Percentiles rank a stretch among this genome's conserved stretches.
phyloP scores from a whole-genome alignment of 2,888 invertebrate species.

The Diaperis boleti region DNA sequence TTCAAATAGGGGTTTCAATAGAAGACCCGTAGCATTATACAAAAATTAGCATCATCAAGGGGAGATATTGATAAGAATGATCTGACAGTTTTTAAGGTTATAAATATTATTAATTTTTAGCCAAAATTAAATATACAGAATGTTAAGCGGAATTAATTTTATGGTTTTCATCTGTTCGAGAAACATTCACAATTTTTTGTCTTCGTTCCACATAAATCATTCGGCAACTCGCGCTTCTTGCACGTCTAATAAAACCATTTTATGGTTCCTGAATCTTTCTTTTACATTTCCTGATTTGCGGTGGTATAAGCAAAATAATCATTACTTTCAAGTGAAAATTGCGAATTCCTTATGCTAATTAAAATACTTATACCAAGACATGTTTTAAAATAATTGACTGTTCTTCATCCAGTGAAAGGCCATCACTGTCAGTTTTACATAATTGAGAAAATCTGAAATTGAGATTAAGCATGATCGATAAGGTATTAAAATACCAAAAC shows the following conservation, averaged over 20 bases:
- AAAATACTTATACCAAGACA: slow-evolving; percentile 1
- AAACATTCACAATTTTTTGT: slow-evolving; percentile 32
- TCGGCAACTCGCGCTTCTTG: slow-evolving; percentile 38
- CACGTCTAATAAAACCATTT: slow-evolving; percentile 41
- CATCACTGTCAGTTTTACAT: slow-evolving; percentile 24
- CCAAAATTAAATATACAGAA: slow-evolving; percentile 38
- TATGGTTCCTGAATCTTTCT: slow-evolving; percentile 41
- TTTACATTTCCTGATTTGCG: slow-evolving; percentile 38
- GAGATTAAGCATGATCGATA: slow-evolving; percentile 31
- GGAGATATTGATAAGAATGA: too few relatives aligned
- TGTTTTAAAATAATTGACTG: slow-evolving; percentile 26
- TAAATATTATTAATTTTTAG: slow-evolving; percentile 38
- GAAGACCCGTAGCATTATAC: slow-evolving; percentile 23
- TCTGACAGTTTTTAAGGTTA: too few relatives aligned
- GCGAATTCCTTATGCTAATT: not conserved
- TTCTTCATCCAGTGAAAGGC: slow-evolving; percentile 22
- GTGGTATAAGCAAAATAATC: slow-evolving; percentile 22
- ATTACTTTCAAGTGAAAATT: not conserved
- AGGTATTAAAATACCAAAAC: slow-evolving; percentile 27
- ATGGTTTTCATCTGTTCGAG: slow-evolving; percentile 41
- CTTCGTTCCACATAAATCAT: slow-evolving; percentile 37
- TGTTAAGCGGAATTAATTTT: slow-evolving; percentile 40
- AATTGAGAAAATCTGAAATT: slow-evolving; percentile 33
- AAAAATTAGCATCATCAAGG: not conserved
- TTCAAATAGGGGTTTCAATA: slow-evolving; percentile 40